phyloP scores from a whole-genome alignment of 2,888 invertebrate species.

The Machimus atricapillus region DNA sequence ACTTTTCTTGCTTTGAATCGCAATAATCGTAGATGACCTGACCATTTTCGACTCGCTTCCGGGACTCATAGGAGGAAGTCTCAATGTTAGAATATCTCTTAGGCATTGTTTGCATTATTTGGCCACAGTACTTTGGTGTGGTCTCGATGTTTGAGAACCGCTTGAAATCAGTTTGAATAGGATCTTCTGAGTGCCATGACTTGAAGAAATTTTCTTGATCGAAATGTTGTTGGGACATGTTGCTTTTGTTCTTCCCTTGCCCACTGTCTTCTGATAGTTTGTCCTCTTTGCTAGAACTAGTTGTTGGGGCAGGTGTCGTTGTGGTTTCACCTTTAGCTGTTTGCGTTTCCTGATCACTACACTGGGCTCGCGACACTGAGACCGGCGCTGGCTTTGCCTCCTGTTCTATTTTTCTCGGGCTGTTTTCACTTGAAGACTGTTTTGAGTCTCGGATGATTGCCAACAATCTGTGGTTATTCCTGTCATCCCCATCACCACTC shows the following conservation, averaged over 20 bases:
- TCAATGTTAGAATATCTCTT: constrained; percentile 61
- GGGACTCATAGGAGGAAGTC: constrained; percentile 56
- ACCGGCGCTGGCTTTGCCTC: constrained; percentile 25
- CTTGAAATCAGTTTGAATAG: constrained; percentile 52
- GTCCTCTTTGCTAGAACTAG: constrained; percentile 32
- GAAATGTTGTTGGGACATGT: constrained; percentile 50
- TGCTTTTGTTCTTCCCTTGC: constrained; percentile 30
- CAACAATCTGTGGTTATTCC: constrained; percentile 68
- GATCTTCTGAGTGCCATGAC: neutral
- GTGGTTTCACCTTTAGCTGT: constrained; percentile 46
- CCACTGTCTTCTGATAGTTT: constrained; percentile 17
- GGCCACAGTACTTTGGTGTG: constrained; percentile 48
- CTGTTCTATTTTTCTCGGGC: constrained; percentile 48
- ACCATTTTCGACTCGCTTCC: constrained; percentile 60
- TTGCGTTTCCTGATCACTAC: constrained; percentile 51
- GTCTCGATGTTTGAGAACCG: constrained; percentile 60
- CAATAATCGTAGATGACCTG: constrained; percentile 57
- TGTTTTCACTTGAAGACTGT: constrained; percentile 50
- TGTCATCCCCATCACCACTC: constrained; percentile 53
- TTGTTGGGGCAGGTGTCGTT: neutral
- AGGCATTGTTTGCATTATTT: constrained; percentile 51
- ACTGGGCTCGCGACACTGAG: constrained; percentile 54
- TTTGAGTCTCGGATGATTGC: constrained; percentile 69
- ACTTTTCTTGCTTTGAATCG: constrained; percentile 51
- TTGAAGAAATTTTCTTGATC: constrained; percentile 5